Evolutionary conservation across 2,113 vertebrate species (phyloP).

Genomic region (Melospiza georgiana): DNA sequence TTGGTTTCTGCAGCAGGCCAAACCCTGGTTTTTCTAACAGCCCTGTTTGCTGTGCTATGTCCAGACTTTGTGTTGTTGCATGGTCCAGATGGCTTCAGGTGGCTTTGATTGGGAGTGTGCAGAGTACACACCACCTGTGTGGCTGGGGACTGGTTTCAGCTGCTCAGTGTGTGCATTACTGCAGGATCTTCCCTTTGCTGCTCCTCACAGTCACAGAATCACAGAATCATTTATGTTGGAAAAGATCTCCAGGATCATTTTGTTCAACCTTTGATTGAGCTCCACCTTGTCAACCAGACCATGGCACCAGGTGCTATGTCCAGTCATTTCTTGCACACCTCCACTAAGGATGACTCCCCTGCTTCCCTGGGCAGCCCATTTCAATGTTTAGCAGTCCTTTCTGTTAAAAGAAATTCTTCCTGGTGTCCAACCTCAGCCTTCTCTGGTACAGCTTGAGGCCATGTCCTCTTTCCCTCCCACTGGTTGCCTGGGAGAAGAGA

Average conservation of each 20-base stretch:
- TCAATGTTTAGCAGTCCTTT: neutral
- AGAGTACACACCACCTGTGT: neutral
- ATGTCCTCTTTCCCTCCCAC: rapidly evolving
- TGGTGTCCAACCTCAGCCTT: neutral
- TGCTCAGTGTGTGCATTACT: neutral
- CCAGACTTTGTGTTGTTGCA: neutral
- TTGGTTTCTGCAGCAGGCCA: neutral
- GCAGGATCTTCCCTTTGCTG: neutral
- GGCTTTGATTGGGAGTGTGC: neutral
- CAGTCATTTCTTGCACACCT: neutral
- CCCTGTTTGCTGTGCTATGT: rapidly evolving
- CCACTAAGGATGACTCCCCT: neutral
- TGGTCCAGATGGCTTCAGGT: neutral
- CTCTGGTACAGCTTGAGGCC: neutral
- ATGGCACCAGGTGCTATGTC: neutral
- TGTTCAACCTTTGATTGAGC: neutral
- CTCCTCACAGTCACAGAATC: neutral
- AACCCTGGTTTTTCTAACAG: neutral
- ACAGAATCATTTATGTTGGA: neutral
- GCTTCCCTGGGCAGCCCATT: neutral
- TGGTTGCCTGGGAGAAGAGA: neutral
- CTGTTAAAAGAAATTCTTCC: neutral
- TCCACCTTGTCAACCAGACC: neutral
- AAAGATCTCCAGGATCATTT: neutral
- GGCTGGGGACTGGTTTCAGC: neutral